Base-by-base conservation (phyloP, 2,113 vertebrate genomes). In the Pangasianodon gigas region DNA sequence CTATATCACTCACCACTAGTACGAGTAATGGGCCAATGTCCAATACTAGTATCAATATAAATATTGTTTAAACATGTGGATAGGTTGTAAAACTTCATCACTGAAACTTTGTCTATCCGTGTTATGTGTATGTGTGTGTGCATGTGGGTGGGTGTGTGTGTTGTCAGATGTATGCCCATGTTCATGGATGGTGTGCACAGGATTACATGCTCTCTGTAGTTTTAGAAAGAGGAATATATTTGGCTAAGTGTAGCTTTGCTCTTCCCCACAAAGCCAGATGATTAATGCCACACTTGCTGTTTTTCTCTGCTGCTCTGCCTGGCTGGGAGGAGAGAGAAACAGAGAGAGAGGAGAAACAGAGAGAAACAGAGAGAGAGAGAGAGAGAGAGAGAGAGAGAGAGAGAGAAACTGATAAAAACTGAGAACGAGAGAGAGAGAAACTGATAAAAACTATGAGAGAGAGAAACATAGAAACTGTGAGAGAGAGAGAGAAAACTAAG, bases 211-310 rank as follows among this genome's bases (percentile, higher is more conserved):
- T 24, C 18, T n/a, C 52, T 37, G 19, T 74, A 86, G 29, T 37
- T 69, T 74, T 46, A 51, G 56, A 44, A 21, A 37, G 77, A 83
- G 87, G 48, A 60, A 37, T 48, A 67, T 69, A 26, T 80, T 88
- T 80, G 84, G 26, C 32, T 56, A 62, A 89, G 69, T 79, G 84
- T 44, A 75, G 84, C 69, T 82, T 69, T 41, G 60, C 62, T 86
- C 74, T 87, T 67, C 32, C 54, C 37, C 46, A 62, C 67, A 87
- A 77, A 87, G 77, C 85, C 8, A 67, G 80, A 71, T 89, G 87
- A 91, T 91, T 91, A 91, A 91, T 91, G 90, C 84, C 88, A 91
- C 87, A 87, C 83, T 89, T 91, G 87, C 88, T 91, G 90, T 86
- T 89, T 91, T 89, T 89, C 90, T 91, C 65, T 46, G 54, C 80